Evolutionary conservation across 2,797 vertebrate species (phyloP), one percentile per base, ranked within the genome.

Genomic region (Sparus aurata): DNA sequence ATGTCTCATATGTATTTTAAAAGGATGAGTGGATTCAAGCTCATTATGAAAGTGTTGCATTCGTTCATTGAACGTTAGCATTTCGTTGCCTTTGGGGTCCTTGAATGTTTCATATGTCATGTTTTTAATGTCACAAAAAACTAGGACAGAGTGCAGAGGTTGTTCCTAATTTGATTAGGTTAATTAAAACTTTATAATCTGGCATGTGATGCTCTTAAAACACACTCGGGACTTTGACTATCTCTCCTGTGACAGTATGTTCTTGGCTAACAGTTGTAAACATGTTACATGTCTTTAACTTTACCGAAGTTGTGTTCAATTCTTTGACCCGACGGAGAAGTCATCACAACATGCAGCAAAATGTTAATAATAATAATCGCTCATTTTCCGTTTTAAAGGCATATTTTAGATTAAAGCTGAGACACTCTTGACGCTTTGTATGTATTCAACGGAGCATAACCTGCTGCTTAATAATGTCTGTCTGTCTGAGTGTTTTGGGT

Each of bases 51-150:
- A 55, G 38, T 9, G n/a, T 22, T 12, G 3, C 62, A 41, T 12
- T 60, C 46, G 60, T 67, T 73, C 30, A 10, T 22, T 10, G 22
- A 45, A 72, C 2, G 0, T 17, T 52, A 52, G 13, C 23, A 59
- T 73, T 67, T 55, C 41, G 41, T 75, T 69, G 64, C 75, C 73
- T 80, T 74, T 67, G 41, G 75, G 77, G n/a, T 54, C 41, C 20
- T 58, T 74, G 50, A 73, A 73, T 80, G 67, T 82, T 77, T 82
- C 52, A 77, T 69, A 18, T 54, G 43, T 75, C 59, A 69, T 27
- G 20, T 80, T 75, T 79, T 60, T 30, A 76, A 71, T 60, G 34
- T 76, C 74, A 34, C 4, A 0, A 13, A 27, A 34, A 45, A 43
- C 0, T 0, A 65, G 58, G 45, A 52, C 55, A 27, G 25, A 4